Evolutionary conservation across 2,888 invertebrate genomes (phyloP).

Genomic region (Encarsia formosa): DNA sequence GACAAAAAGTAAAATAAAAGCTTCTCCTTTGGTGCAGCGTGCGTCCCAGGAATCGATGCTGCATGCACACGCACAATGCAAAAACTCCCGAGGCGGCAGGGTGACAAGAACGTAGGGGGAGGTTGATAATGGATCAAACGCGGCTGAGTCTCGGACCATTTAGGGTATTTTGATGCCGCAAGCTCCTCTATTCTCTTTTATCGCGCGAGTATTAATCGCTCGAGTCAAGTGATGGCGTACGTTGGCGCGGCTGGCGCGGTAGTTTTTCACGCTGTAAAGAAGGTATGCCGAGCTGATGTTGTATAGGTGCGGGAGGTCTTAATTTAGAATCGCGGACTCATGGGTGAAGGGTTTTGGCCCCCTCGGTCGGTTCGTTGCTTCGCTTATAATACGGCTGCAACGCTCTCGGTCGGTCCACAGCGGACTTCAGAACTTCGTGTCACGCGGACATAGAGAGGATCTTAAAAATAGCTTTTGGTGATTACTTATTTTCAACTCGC

Average conservation of each 20-base stretch:
- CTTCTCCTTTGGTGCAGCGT: not conserved
- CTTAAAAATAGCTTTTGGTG: constrained; percentile 15
- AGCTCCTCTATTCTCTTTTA: no score
- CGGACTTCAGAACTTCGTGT: constrained; percentile 13
- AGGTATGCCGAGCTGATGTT: not conserved
- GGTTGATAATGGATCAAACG: constrained; percentile 37
- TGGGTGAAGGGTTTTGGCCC: no score
- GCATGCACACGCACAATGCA: not conserved
- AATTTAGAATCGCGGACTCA: constrained; percentile 18
- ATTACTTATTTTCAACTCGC: not conserved
- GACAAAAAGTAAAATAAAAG: not conserved
- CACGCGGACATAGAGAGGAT: not conserved
- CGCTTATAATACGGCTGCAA: no score
- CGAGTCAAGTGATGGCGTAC: not conserved
- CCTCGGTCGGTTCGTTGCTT: no score
- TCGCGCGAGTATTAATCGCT: no score
- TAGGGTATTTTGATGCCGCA: constrained; percentile 4
- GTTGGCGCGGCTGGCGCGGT: no score
- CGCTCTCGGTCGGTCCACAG: not conserved
- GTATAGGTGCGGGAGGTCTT: constrained; percentile 13
- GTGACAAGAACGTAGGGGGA: no score
- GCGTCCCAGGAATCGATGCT: no score
- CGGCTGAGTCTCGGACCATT: constrained; percentile 9
- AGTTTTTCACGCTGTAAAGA: no score
- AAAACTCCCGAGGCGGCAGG: not conserved